Evolutionary conservation across 2,888 invertebrate genomes (phyloP).

Genomic region (Coelinius sp.): DNA sequence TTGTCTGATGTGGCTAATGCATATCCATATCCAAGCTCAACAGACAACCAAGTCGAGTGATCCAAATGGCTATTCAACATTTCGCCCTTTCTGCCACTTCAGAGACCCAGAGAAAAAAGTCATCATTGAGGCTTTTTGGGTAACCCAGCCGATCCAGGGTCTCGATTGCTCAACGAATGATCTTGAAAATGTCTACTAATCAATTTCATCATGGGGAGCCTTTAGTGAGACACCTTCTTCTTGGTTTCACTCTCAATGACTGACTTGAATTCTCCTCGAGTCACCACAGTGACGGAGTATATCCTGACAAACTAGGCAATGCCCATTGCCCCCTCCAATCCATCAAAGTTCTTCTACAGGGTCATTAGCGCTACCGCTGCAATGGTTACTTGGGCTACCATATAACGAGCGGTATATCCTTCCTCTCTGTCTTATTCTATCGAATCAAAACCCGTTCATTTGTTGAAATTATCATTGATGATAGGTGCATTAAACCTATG

Average conservation of each 20-base stretch:
- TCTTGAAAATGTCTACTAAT: slow-evolving; percentile 50
- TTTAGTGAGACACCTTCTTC: slow-evolving; percentile 19
- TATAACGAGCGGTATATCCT: slow-evolving; percentile 59
- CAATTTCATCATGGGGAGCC: slow-evolving; percentile 49
- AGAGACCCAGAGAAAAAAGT: neutral
- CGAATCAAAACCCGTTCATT: slow-evolving; percentile 21
- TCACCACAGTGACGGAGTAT: slow-evolving; percentile 45
- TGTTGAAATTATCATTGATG: slow-evolving; percentile 21
- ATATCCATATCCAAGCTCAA: slow-evolving; percentile 9
- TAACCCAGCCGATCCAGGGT: neutral
- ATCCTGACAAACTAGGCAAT: slow-evolving; percentile 14
- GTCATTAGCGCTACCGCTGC: slow-evolving; percentile 50
- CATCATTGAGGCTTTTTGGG: neutral
- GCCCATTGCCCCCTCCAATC: slow-evolving; percentile 32
- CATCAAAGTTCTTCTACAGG: slow-evolving; percentile 42
- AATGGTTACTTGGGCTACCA: slow-evolving; percentile 50
- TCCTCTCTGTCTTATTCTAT: slow-evolving; percentile 49
- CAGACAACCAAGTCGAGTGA: neutral
- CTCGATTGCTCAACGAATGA: slow-evolving; percentile 42
- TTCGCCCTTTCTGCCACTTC: slow-evolving; percentile 9
- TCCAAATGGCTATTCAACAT: slow-evolving; percentile 9
- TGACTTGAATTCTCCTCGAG: slow-evolving; percentile 42
- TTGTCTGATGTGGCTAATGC: slow-evolving; percentile 16
- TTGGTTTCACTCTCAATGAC: slow-evolving; percentile 49
- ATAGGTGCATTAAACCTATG: slow-evolving; percentile 12